Evolutionary conservation across 2,113 vertebrate species (phyloP).

Genomic region (Macaca nemestrina): DNA sequence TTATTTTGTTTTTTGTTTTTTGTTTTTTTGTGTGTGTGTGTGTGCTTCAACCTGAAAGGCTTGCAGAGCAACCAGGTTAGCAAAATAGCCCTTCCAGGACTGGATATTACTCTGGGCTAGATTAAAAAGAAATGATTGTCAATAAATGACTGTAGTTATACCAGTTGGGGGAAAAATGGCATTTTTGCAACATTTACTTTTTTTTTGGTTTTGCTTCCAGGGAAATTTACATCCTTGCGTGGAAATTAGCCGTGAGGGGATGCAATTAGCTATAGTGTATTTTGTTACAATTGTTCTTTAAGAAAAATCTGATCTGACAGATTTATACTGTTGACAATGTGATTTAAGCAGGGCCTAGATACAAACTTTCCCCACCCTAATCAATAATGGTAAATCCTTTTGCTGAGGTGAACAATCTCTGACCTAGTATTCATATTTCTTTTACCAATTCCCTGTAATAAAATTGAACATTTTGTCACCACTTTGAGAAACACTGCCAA

Average conservation of each 20-base stretch:
- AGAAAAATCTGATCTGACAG: conserved; percentile 68
- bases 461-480: conserved; percentile 88
- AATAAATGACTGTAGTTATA: conserved; percentile 38
- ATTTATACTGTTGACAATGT: conserved; percentile 62
- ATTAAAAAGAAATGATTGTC: conserved; percentile 38
- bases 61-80: conserved; percentile 32
- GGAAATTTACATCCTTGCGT: conserved; percentile 17
- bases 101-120: conserved; percentile 40
- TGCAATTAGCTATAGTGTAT: conserved; percentile 22
- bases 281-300: conserved; percentile 65
- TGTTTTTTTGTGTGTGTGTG: no score
- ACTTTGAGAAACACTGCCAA: conserved; percentile 87
- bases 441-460: conserved; percentile 81
- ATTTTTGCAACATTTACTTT: conserved; percentile 58
- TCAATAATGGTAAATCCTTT: conserved; percentile 73
- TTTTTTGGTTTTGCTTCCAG: conserved; percentile 8
- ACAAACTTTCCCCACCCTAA: conserved; percentile 63
- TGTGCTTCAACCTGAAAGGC: conserved; percentile 34
- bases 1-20: neutral
- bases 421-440: conserved; percentile 81
- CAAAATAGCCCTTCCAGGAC: conserved; percentile 56
- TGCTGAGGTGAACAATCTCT: conserved; percentile 73
- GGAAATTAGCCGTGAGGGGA: conserved; percentile 46
- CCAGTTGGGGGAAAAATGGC: neutral
- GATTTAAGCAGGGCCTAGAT: conserved; percentile 65